phyloP scores from a whole-genome alignment of 2,113 vertebrate species.

The Coracopsis vasa region DNA sequence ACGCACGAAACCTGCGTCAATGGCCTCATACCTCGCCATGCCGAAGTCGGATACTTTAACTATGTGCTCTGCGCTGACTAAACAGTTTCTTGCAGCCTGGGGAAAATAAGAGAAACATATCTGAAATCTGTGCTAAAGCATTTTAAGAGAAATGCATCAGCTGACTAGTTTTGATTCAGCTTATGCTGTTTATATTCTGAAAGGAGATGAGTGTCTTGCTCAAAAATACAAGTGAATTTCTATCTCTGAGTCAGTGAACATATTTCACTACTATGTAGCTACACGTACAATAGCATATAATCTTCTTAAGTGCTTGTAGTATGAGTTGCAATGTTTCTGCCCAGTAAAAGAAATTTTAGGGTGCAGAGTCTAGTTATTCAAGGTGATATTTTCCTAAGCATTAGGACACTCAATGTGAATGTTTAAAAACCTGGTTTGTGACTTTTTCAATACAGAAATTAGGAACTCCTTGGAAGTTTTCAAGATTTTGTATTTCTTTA shows the following conservation, averaged over 20 bases:
- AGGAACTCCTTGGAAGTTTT: not conserved
- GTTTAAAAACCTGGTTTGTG: not conserved
- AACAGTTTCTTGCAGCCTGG: conserved; percentile 89
- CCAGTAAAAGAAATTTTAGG: not conserved
- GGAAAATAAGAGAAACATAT: not conserved
- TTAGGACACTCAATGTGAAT: not conserved
- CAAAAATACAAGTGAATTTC: not conserved
- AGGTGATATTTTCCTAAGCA: not conserved
- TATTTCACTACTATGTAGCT: not conserved
- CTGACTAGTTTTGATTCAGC: not conserved
- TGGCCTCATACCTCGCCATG: conserved; percentile 80
- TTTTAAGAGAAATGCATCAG: not conserved
- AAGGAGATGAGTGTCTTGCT: not conserved
- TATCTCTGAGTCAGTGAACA: not conserved
- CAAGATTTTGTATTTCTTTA: not conserved
- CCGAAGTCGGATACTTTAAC: conserved; percentile 91
- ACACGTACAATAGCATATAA: not conserved
- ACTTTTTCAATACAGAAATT: not conserved
- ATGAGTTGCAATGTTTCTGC: not conserved
- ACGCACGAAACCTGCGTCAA: not conserved
- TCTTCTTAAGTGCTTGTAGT: not conserved
- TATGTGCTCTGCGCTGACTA: conserved; percentile 76
- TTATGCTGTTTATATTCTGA: not conserved
- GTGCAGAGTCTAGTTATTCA: not conserved
- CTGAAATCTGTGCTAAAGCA: not conserved